Base-by-base conservation (phyloP, 2,888 invertebrate genomes). In the Sclerodermus sp. region DNA sequence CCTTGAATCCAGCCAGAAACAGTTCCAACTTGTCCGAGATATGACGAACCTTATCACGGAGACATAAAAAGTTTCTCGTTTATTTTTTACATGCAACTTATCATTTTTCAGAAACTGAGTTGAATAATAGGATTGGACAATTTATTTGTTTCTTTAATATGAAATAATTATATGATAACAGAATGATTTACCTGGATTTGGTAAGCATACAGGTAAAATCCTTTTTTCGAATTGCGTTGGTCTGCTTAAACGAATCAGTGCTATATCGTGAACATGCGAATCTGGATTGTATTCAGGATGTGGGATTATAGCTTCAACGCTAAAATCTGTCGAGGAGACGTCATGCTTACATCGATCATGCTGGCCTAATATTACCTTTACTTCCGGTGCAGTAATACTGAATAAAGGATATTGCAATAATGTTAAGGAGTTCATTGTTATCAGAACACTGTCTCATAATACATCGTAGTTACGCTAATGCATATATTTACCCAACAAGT, bases 151-250 rank as follows among this genome's bases (percentile, higher is more conserved):
- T n/a, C n/a, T n/a, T n/a, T n/a, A n/a, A n/a, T n/a, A n/a, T n/a
- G n/a, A n/a, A n/a, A n/a, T n/a, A n/a, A n/a, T n/a, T n/a, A n/a
- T n/a, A n/a, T n/a, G n/a, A n/a, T n/a, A n/a, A n/a, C n/a, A n/a
- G n/a, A n/a, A n/a, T n/a, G n/a, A n/a, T n/a, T 53, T 66, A 80
- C 82, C 80, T 47, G 82, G 78, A 49, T 79, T 71, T 1, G 85
- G 83, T 57, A 88, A 67, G 55, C 84, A 84, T 45, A 87, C 82
- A 1, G 87, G 85, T 1, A 81, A 76, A 40, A 86, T 80, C 23
- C 79, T 74, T 50, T 74, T 79, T 55, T 81, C 82, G 53, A 84
- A 82, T 49, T 75, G 73, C 9, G 81, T 78, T 1, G 81, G 80
- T 9, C 82, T 80, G 54, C 80, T 79, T 14, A 87, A 67, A 43